phyloP scores from a whole-genome alignment of 2,888 invertebrate species.

The Hypomecis atomaria region DNA sequence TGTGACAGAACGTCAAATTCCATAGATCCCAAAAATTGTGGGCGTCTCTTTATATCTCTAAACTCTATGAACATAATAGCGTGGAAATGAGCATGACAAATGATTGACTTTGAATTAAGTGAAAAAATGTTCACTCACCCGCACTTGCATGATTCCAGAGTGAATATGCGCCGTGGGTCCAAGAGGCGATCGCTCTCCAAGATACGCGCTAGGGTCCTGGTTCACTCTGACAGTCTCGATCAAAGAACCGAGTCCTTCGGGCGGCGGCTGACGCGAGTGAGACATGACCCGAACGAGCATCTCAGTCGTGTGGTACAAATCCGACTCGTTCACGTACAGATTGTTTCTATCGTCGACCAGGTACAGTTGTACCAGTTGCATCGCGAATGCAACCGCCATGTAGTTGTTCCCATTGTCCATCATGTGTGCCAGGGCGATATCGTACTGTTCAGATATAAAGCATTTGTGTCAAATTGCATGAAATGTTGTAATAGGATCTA shows the following conservation, averaged over 20 bases:
- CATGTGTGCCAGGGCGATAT: conserved; percentile 91
- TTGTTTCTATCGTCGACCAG: conserved; percentile 93
- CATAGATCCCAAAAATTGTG: too few species aligned
- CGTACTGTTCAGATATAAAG: conserved; percentile 83
- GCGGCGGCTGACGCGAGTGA: conserved; percentile 90
- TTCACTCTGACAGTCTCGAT: conserved; percentile 92
- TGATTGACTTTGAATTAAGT: neutral
- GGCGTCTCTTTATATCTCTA: too few species aligned
- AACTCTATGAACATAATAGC: too few species aligned
- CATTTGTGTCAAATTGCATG: neutral
- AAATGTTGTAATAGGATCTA: too few species aligned
- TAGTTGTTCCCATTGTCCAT: conserved; percentile 94
- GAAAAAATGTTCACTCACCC: conserved; percentile 81
- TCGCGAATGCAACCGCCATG: conserved; percentile 94
- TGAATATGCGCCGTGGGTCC: conserved; percentile 96
- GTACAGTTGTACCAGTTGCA: conserved; percentile 95
- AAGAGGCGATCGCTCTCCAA: conserved; percentile 90
- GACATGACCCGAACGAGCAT: conserved; percentile 90
- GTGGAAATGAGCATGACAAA: too few species aligned
- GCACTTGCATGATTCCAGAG: conserved; percentile 94
- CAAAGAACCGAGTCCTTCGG: conserved; percentile 92
- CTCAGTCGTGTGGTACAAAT: conserved; percentile 95
- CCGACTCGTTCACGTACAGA: conserved; percentile 91
- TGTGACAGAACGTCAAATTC: too few species aligned
- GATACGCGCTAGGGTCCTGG: conserved; percentile 88